Evolutionary conservation across 2,888 invertebrate genomes (phyloP).

Genomic region (Thysanoteuthis rhombus): DNA sequence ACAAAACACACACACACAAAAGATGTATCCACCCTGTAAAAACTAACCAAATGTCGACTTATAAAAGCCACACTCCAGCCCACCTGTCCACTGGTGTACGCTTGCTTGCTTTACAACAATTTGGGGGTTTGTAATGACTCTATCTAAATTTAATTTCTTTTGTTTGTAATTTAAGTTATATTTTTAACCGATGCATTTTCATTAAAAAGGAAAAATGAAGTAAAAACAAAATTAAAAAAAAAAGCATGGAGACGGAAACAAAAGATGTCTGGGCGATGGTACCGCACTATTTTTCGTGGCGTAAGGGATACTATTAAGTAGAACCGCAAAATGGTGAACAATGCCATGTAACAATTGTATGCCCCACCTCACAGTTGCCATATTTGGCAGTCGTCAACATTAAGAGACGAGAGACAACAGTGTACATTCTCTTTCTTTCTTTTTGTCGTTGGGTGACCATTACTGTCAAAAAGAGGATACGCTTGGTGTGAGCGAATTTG

Average conservation of each 20-base stretch:
- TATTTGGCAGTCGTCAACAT: background rate
- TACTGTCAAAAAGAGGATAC: slow-evolving; percentile 13
- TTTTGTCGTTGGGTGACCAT: background rate
- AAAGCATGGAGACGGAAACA: background rate
- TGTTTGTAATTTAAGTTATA: no score
- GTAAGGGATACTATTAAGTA: background rate
- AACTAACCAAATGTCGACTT: no score
- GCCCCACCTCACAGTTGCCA: background rate
- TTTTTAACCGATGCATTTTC: no score
- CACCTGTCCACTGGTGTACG: no score
- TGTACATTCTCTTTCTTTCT: background rate
- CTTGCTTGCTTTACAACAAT: no score
- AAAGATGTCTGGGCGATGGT: background rate
- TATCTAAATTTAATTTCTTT: no score
- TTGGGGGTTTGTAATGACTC: no score
- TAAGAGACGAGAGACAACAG: background rate
- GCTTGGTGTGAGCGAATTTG: background rate
- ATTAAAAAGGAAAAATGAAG: no score
- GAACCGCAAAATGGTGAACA: background rate
- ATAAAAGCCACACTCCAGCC: no score
- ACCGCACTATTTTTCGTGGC: background rate
- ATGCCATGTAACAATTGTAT: background rate
- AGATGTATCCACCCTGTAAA: no score
- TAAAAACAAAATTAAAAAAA: no score
- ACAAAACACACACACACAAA: no score